Evolutionary conservation across 2,888 invertebrate genomes (phyloP).

Genomic region (Celastrina argiolus): DNA sequence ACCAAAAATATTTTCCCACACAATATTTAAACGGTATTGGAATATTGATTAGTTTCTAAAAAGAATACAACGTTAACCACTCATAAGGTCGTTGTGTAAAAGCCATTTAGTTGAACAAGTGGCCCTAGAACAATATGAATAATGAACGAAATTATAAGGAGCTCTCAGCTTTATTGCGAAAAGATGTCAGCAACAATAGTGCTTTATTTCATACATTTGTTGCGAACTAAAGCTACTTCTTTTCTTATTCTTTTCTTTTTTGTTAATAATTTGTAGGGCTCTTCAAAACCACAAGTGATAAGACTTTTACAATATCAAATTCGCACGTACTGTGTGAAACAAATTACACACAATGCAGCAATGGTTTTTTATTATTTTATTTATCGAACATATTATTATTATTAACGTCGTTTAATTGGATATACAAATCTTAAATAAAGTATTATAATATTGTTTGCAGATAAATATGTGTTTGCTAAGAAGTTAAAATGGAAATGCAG

Average conservation of each 20-base stretch:
- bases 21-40: slow-evolving; percentile 31
- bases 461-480: slow-evolving; percentile 14
- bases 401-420: neutral
- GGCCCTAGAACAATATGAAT: slow-evolving; percentile 60
- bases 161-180: slow-evolving; percentile 57
- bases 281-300: slow-evolving; percentile 46
- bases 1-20: slow-evolving; percentile 31
- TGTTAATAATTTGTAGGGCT: slow-evolving; percentile 44
- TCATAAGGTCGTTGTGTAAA: slow-evolving; percentile 47
- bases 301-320: slow-evolving; percentile 40
- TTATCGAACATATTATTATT: neutral
- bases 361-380: neutral
- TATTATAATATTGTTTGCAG: slow-evolving; percentile 1
- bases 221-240: slow-evolving; percentile 59
- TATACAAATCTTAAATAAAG: neutral
- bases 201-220: slow-evolving; percentile 70
- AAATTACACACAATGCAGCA: slow-evolving; percentile 29
- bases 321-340: slow-evolving; percentile 45
- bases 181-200: slow-evolving; percentile 69
- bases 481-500: slow-evolving; percentile 54
- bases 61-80: slow-evolving; percentile 49
- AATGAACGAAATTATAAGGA: slow-evolving; percentile 56
- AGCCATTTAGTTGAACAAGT: slow-evolving; percentile 51
- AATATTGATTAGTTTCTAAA: slow-evolving; percentile 40
- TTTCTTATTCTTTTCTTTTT: slow-evolving; percentile 48